Conservation (phyloP, 1,140 invertebrate genomes). For the Neodiprion pinetum region DNA sequence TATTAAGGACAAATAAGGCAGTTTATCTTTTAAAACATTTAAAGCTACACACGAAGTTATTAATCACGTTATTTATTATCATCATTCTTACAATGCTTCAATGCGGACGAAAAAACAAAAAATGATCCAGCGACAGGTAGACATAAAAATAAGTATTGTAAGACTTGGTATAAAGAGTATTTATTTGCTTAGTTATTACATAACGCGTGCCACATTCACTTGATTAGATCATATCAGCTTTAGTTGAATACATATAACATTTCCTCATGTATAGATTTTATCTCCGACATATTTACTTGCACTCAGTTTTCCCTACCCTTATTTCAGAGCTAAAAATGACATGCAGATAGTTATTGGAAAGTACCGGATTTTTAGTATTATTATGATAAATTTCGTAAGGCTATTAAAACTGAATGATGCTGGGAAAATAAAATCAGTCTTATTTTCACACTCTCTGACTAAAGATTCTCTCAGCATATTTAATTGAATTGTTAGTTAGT, state of each 20-base stretch:
- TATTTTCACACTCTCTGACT: neutral
- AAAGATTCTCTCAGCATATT: neutral
- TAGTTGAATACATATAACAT: no score
- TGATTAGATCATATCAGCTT: slow-evolving; percentile 1
- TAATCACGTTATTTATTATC: neutral
- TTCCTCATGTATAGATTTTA: no score
- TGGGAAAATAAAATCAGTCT: slow-evolving; percentile 7
- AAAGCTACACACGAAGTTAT: neutral
- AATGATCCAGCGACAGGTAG: neutral
- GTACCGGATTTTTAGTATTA: no score
- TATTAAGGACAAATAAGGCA: neutral
- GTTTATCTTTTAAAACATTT: neutral
- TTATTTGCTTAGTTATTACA: slow-evolving; percentile 8
- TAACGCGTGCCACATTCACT: neutral
- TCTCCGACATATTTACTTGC: no score
- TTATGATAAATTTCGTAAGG: no score
- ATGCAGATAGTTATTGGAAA: no score
- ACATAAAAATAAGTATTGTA: neutral
- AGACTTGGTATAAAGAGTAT: neutral
- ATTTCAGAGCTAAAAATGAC: no score
- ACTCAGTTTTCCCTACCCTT: no score
- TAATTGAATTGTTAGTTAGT: slow-evolving; percentile 1
- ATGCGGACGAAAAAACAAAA: no score
- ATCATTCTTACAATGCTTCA: no score
- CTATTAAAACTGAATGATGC: neutral